Base-by-base conservation (phyloP, 2,797 vertebrate genomes). In the Ambastaia sidthimunki region DNA sequence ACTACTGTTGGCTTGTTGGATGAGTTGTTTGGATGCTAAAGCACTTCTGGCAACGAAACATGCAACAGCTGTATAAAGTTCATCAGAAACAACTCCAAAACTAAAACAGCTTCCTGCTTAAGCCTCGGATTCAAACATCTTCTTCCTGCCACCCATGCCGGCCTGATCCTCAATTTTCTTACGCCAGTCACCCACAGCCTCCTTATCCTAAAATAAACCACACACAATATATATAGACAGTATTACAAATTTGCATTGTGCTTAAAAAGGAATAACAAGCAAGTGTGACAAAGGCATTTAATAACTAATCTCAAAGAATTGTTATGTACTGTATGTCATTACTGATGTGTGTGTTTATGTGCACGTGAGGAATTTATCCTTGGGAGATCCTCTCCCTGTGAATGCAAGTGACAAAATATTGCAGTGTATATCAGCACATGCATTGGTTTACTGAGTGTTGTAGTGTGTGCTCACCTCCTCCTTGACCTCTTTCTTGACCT, bases 121-220 rank as follows among this genome's bases (percentile, higher is more conserved):
- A 55, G 77, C 77, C 3, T 79, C 77, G 0, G 93, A 81, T 88
- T 95, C 94, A 0, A 96, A 96, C 94, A 96, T 95, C 92, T 96
- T 96, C 94, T 95, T 96, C 44, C 94, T 92, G 88, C 94, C 95
- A 0, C 94, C 94, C 54, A 94, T 91, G 87, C 94, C 94, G 0
- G 95, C 94, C 90, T 95, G 95, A 89, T 95, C 95, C 85, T 96
- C 95, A 1, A 96, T 93, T 86, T 96, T 96, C 92, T 95, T 94
- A 85, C 95, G 91, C 95, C 95, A 96, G 89, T 96, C 95, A 13
- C 95, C 94, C 0, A 95, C 94, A 6, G 95, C 91, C 0, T 93
- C 93, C 69, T 95, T 93, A 77, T 94, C 94, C 79, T 95, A 62
- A 78, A 60, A 71, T 9, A n/a, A 69, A 48, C 28, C 13, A 44